Base-by-base conservation (phyloP, 1,140 invertebrate species). In the Neodiprion lecontei region DNA sequence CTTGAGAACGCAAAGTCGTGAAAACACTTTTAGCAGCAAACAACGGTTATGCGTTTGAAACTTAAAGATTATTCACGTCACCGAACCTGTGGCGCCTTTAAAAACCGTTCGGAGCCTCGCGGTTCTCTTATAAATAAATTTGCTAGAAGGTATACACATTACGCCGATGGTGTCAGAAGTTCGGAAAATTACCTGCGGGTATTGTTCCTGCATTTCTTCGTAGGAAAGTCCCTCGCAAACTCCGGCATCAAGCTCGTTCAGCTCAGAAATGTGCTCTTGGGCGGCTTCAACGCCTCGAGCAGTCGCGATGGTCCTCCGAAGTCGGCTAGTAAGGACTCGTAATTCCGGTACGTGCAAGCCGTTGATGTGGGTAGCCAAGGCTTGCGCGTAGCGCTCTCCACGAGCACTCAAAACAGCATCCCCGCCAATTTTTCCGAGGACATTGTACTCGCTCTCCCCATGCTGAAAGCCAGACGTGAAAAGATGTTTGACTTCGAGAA, bases 221-320 rank as follows among this genome's bases (percentile, higher is more conserved):
- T 98, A 98, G 0, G 96, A 97, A 78, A 98, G 90, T 17, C 95
- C 95, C 87, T 98, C 97, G 88, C 96, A 98, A 69, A 97, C 95
- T 68, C 97, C 96, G 80, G 96, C 97, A 90, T 97, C 93, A 47
- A 98, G 92, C 87, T 98, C 97, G 86, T 98, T 97, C 5, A 98
- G 88, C 48, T 95, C 92, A 14, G 90, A 88, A 0, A 97, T 91
- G 80, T 95, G 92, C 84, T 96, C 92, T 75, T 95, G 93, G 0
- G 95, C 93, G 1, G 94, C 96, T 74, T 92, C 90, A n/a, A 98
- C 94, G 21, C 91, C 89, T 28, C 92, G 89, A 1, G 95, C 95
- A 0, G 97, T 98, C 77, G 97, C 95, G 77, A 96, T 95, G 1
- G 97, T 98, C 73, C 96, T 89, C 75, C 93, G 90, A 74, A 97